A percentile compares a stretch with the other conserved stretches of the same genome.
Conservation (phyloP, 2,888 invertebrate species). For the Rotaria magnacalcarata region DNA sequence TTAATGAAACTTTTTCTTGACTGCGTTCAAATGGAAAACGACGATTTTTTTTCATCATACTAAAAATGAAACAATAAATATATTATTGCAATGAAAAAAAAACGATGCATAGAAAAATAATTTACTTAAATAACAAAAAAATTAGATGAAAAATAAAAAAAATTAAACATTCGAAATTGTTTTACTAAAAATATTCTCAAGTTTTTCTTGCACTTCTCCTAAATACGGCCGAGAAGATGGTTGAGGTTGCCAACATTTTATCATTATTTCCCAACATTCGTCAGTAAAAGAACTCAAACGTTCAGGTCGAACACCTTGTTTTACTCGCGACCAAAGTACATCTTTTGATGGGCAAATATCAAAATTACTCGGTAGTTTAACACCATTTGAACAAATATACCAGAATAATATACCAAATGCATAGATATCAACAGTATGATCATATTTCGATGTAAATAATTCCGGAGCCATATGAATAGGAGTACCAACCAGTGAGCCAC, state of each 20-base stretch:
- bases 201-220: conserved; percentile 23
- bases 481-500: conserved; percentile 75
- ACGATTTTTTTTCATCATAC: background rate
- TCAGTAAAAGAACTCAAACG: conserved; percentile 32
- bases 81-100: background rate
- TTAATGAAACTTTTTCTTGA: background rate
- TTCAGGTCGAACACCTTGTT: conserved; percentile 42
- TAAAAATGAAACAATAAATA: background rate
- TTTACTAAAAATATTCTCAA: background rate
- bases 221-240: background rate
- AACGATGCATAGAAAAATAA: background rate
- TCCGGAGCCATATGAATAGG: conserved; percentile 89
- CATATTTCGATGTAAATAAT: conserved; percentile 73
- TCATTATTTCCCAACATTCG: conserved; percentile 42
- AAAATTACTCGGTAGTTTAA: conserved; percentile 44
- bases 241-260: background rate
- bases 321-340: conserved; percentile 42
- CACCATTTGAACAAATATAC: conserved; percentile 54
- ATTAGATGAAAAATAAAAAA: background rate
- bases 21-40: background rate
- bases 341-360: conserved; percentile 43
- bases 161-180: background rate
- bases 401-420: conserved; percentile 84
- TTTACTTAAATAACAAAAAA: background rate
- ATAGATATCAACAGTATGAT: conserved; percentile 78